Base-by-base conservation (phyloP, 2,888 invertebrate genomes). In the Trachelus tabidus region DNA sequence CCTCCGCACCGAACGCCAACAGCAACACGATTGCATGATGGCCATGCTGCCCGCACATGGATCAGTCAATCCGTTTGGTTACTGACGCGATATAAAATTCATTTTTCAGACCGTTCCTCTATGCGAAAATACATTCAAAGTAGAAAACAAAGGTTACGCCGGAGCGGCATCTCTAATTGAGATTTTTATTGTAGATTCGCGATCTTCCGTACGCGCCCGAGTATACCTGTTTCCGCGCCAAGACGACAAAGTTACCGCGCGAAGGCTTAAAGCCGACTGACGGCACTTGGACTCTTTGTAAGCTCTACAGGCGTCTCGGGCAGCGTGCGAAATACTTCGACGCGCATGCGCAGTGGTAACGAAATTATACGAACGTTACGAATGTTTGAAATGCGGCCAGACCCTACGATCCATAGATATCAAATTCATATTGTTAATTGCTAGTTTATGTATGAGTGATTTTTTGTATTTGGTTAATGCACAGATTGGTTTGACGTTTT, bases 11-110 rank as follows among this genome's bases (percentile, higher is more conserved):
- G 96, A 95, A 79, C 94, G 93, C 94, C 95, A 96, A 87, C 96
- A 96, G 90, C 96, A 96, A 88, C 96, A 96, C 3, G 96, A 95
- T 85, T 95, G 94, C 85, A 96, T 93, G 85, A 96, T 94, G 73
- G 96, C 94, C 96, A 96, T 96, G 84, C 80, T 90, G 82, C 77
- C 77, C 71, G 77, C 76, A 83, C 81, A 81, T 82, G 81, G 81
- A 40, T 79, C 78, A 81, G 56, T 56, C 2, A 56, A 56, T 56
- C 1, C 15, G 23, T 56, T 56, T 56, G 56, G 56, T 56, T 56
- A 56, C 9, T 56, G 56, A 56, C 1, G 15, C 9, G 56, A 23
- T 56, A 23, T 15, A 56, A 23, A 56, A 56, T 9, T 6, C 56
- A 56, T 56, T 56, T 56, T 56, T 6, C 23, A 23, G 23, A 56